Conservation (phyloP, 2,797 vertebrate genomes). For the Acanthurus tractus region DNA sequence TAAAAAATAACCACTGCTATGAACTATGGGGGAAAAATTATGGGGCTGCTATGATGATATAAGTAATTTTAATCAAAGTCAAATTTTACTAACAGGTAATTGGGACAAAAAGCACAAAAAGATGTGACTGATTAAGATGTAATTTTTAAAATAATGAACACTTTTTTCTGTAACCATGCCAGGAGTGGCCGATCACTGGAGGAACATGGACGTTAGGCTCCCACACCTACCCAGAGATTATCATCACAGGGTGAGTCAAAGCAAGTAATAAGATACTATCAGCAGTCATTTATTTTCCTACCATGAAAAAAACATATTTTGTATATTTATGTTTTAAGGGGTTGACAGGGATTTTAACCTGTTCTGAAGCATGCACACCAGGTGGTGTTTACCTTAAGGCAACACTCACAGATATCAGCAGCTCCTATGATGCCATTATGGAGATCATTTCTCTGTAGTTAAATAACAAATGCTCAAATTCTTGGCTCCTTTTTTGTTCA, state of each 20-base stretch:
- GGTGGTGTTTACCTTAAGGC: conserved; percentile 25
- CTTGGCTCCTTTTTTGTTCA: neutral
- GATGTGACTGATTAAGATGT: neutral
- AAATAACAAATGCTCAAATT: conserved; percentile 4
- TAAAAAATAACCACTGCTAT: conserved; percentile 14
- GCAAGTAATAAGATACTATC: neutral
- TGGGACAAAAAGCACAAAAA: neutral
- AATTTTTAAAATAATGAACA: conserved; percentile 13
- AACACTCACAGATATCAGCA: conserved; percentile 32
- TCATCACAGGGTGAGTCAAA: conserved; percentile 94
- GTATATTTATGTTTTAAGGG: conserved; percentile 4
- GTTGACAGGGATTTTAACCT: conserved; percentile 45
- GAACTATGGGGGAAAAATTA: conserved; percentile 10
- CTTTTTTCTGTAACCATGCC: conserved; percentile 57
- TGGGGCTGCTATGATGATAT: neutral
- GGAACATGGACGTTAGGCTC: conserved; percentile 96
- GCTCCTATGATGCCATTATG: conserved; percentile 14
- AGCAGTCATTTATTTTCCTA: neutral
- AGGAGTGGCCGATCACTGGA: conserved; percentile 97
- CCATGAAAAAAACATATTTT: neutral
- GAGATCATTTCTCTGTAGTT: conserved; percentile 16
- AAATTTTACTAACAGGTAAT: neutral
- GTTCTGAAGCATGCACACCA: conserved; percentile 40
- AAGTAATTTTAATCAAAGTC: conserved; percentile 18
- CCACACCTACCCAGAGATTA: conserved; percentile 96